Evolutionary conservation across 2,797 vertebrate species (phyloP).

Genomic region (Hoplostethus mediterraneus): DNA sequence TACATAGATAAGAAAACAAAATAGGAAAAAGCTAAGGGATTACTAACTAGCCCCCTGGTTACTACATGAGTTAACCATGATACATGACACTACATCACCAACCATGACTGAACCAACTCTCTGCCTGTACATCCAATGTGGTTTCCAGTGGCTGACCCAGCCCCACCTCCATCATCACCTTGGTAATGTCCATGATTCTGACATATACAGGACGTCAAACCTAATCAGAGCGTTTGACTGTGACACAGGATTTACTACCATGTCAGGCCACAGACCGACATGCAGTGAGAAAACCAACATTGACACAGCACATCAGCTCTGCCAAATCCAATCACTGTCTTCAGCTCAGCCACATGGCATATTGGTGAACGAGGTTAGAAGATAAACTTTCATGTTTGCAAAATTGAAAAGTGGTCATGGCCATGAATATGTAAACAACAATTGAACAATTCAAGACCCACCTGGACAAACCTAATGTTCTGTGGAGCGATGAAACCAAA

Average conservation of each 20-base stretch:
- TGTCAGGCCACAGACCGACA: conserved; percentile 76
- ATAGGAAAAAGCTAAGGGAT: no score
- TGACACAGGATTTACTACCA: conserved; percentile 71
- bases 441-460: no score
- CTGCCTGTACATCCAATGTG: neutral
- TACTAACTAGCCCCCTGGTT: no score
- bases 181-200: conserved; percentile 68
- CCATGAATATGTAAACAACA: no score
- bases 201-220: conserved; percentile 59
- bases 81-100: no score
- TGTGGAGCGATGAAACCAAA: no score
- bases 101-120: neutral
- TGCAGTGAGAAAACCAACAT: conserved; percentile 77
- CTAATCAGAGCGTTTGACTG: conserved; percentile 75
- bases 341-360: conserved; percentile 72
- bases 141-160: neutral
- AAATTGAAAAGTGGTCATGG: no score
- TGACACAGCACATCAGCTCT: conserved; percentile 86
- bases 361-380: conserved; percentile 12
- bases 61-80: no score
- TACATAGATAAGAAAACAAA: neutral
- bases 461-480: no score
- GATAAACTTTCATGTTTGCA: neutral
- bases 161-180: conserved; percentile 69
- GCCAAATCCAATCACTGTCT: conserved; percentile 83